phyloP scores from a whole-genome alignment of 2,113 vertebrate species.

The Aspidoscelis tigris region DNA sequence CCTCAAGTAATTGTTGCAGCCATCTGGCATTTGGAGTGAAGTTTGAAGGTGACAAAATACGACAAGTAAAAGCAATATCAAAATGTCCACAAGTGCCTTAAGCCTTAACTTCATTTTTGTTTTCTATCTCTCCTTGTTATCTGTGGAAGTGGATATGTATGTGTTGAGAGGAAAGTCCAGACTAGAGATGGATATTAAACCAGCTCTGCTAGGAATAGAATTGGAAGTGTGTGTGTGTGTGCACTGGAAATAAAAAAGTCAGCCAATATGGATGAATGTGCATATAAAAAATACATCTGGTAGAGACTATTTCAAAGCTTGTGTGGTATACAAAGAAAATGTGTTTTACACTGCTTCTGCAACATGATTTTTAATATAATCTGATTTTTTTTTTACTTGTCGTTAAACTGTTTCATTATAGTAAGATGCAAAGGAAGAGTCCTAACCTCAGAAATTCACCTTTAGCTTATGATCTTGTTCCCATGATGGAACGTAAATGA shows the following conservation, averaged over 20 bases:
- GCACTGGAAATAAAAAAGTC: neutral
- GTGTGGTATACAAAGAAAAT: neutral
- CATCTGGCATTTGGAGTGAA: slow-evolving; percentile 30
- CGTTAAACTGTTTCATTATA: no score
- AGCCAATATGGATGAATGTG: neutral
- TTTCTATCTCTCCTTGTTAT: neutral
- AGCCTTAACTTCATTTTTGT: neutral
- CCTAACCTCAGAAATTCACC: no score
- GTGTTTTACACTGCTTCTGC: neutral
- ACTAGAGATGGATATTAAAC: neutral
- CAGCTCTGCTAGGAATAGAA: neutral
- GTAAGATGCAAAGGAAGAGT: no score
- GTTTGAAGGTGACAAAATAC: slow-evolving; percentile 12
- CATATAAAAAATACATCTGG: neutral
- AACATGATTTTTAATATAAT: neutral
- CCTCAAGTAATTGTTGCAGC: neutral
- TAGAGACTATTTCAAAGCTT: neutral
- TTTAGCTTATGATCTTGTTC: neutral
- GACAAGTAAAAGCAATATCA: slow-evolving; percentile 13
- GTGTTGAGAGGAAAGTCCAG: neutral
- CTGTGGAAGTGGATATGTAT: neutral
- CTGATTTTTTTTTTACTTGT: no score
- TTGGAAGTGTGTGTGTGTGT: neutral
- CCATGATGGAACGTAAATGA: neutral
- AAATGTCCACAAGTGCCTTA: slow-evolving; percentile 2